phyloP scores from a whole-genome alignment of 2,888 invertebrate genomes.

The Platynereis dumerilii region DNA sequence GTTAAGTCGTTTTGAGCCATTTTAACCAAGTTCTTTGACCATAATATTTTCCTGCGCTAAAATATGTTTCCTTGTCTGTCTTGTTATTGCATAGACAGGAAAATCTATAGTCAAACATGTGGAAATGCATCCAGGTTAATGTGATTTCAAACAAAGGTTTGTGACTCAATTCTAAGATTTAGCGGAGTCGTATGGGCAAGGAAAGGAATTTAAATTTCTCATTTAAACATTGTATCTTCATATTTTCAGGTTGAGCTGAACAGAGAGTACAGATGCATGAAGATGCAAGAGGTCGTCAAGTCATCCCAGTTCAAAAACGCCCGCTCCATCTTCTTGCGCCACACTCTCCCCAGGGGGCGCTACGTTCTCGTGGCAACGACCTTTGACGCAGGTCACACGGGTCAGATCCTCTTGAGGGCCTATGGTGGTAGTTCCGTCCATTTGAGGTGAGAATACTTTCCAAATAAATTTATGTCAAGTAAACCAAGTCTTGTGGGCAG shows the following conservation, averaged over 20 bases:
- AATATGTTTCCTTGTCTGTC: no score
- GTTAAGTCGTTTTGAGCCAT: no score
- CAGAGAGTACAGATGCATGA: constrained; percentile 63
- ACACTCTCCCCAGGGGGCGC: constrained; percentile 63
- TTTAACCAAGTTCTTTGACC: no score
- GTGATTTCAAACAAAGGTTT: no score
- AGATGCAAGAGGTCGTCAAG: constrained; percentile 58
- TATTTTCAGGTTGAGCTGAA: constrained; percentile 65
- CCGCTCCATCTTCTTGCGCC: constrained; percentile 63
- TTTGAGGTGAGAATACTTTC: constrained; percentile 30
- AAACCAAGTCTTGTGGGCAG: not conserved
- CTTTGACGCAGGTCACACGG: constrained; percentile 67
- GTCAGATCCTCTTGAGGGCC: constrained; percentile 67
- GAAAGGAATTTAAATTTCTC: no score
- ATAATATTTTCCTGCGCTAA: no score
- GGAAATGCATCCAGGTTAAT: no score
- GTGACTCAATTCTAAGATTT: no score
- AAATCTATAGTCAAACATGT: no score
- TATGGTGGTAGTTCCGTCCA: constrained; percentile 45
- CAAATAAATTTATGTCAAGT: constrained; percentile 49
- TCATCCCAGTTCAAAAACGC: constrained; percentile 64
- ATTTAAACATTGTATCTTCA: no score
- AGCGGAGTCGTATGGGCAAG: no score
- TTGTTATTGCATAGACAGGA: no score
- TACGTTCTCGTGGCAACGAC: constrained; percentile 70